Conservation (phyloP, 2,113 vertebrate genomes). For the Collichthys lucidus region DNA sequence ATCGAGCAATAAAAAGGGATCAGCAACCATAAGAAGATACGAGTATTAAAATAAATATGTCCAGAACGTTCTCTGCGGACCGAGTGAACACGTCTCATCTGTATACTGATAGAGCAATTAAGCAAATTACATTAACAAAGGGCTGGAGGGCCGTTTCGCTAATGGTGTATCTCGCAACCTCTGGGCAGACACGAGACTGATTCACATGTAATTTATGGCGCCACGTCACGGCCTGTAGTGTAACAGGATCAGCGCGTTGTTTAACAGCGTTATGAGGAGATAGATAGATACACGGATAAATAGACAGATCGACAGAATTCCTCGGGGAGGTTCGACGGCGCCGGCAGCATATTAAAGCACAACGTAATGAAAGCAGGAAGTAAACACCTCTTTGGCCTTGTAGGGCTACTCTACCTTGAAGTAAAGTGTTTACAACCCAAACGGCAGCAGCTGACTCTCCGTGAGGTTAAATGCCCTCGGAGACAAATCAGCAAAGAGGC, state of each 20-base stretch:
- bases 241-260: constrained; percentile 54
- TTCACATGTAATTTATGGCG: constrained; percentile 73
- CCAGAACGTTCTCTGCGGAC: constrained; percentile 69
- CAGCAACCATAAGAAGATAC: constrained; percentile 57
- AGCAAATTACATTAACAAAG: constrained; percentile 84
- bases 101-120: constrained; percentile 83
- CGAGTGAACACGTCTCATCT: constrained; percentile 75
- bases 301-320: background rate
- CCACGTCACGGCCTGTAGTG: constrained; percentile 55
- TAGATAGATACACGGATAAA: constrained; percentile 4
- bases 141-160: constrained; percentile 76
- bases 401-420: constrained; percentile 56
- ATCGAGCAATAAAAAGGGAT: constrained; percentile 53
- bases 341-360: constrained; percentile 24
- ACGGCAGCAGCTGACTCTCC: constrained; percentile 46
- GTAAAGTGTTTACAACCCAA: constrained; percentile 56
- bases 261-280: background rate
- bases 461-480: constrained; percentile 53
- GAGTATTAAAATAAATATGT: constrained; percentile 79
- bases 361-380: constrained; percentile 31
- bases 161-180: constrained; percentile 81
- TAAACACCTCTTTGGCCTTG: constrained; percentile 53
- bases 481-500: constrained; percentile 77
- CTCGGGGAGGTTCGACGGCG: background rate
- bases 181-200: constrained; percentile 73